Evolutionary conservation across 2,113 vertebrate species (phyloP).

Genomic region (Anolis carolinensis): DNA sequence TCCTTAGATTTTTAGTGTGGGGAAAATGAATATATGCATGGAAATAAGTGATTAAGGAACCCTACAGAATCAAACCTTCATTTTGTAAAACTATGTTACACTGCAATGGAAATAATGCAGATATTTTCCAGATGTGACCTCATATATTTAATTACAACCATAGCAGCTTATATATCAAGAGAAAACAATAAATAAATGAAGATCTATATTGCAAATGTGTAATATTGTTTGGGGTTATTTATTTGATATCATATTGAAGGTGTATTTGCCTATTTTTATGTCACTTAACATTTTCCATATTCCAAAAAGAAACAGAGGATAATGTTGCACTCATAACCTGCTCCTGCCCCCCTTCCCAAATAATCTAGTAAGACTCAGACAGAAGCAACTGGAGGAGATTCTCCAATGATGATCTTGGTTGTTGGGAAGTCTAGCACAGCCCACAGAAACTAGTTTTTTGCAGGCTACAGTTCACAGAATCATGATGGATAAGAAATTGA

Average conservation of each 20-base stretch:
- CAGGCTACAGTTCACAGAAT: neutral
- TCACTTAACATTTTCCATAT: neutral
- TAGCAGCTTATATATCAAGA: constrained; percentile 56
- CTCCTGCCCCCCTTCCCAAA: too few relatives aligned
- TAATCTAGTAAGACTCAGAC: neutral
- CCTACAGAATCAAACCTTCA: constrained; percentile 23
- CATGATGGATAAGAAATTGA: neutral
- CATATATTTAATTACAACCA: constrained; percentile 56
- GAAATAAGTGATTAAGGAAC: constrained; percentile 28
- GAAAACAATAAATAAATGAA: constrained; percentile 66
- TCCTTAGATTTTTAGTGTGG: neutral
- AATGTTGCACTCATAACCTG: too few relatives aligned
- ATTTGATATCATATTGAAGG: too few relatives aligned
- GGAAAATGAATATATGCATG: neutral
- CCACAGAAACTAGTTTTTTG: neutral
- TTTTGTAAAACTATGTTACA: constrained; percentile 52
- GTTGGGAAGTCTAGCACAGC: neutral
- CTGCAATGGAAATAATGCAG: constrained; percentile 49
- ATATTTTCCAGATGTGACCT: constrained; percentile 54
- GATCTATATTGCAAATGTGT: constrained; percentile 48
- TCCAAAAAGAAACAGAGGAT: too few relatives aligned
- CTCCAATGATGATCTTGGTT: neutral
- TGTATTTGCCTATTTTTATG: neutral
- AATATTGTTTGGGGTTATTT: constrained; percentile 41
- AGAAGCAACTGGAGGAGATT: neutral